Conservation (phyloP, 1,140 invertebrate species). For the Aphelenchoides avenae region DNA sequence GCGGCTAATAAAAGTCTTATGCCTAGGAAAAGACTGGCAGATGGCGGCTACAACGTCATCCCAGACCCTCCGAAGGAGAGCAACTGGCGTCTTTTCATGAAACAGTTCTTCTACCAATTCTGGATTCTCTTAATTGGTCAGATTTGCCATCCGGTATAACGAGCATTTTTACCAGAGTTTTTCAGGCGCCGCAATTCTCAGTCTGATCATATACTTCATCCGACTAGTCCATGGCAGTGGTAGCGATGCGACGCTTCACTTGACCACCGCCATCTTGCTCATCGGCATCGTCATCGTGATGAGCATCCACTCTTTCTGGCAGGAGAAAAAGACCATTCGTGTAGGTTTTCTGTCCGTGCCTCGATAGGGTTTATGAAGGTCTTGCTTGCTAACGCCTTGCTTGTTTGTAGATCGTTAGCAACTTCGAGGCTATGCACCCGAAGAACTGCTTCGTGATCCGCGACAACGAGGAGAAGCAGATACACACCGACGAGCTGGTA, state of each 20-base stretch:
- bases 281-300: slow-evolving; percentile 54
- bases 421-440: slow-evolving; percentile 51
- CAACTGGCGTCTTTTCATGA: slow-evolving; percentile 42
- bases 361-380: neutral
- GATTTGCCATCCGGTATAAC: neutral
- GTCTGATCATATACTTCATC: slow-evolving; percentile 55
- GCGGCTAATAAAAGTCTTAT: slow-evolving; percentile 20
- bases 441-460: slow-evolving; percentile 72
- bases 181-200: slow-evolving; percentile 41
- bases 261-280: slow-evolving; percentile 56
- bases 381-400: slow-evolving; percentile 11
- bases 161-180: neutral
- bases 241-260: slow-evolving; percentile 50
- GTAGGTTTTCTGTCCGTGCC: slow-evolving; percentile 11
- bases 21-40: slow-evolving; percentile 50
- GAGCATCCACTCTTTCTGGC: slow-evolving; percentile 56
- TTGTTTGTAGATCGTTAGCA: slow-evolving; percentile 45
- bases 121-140: slow-evolving; percentile 54
- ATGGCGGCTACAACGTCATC: slow-evolving; percentile 52
- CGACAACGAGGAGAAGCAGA: slow-evolving; percentile 51
- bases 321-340: slow-evolving; percentile 54
- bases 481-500: slow-evolving; percentile 48
- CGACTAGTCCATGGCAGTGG: slow-evolving; percentile 56
- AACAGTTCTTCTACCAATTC: slow-evolving; percentile 58
- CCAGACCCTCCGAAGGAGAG: slow-evolving; percentile 40